Percentiles rank a stretch among this genome's conserved stretches.
These are phyloP conservation scores for Oreotrochilus melanogaster DNA, from an alignment of 2,113 vertebrate species.

Conservation along the genomic window DNA sequence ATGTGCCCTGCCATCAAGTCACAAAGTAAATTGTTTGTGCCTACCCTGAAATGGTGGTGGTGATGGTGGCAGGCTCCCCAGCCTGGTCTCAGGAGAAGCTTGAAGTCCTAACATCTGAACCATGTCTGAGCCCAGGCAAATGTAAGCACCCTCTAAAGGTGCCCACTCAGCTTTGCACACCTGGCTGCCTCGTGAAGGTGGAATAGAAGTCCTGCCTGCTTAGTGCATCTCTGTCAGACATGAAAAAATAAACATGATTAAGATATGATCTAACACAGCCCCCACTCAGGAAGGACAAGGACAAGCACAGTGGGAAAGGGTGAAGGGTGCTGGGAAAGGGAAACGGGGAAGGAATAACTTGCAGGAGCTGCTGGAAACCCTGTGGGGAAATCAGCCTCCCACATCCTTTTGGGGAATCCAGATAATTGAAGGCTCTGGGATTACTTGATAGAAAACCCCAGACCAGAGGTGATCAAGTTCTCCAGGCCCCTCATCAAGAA, in stretches of 20 bases:
- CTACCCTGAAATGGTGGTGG: background rate
- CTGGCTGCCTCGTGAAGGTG: accelerated
- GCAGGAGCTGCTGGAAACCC: background rate
- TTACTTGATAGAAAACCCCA: background rate
- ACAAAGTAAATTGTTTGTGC: background rate
- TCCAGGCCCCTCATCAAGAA: background rate
- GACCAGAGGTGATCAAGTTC: background rate
- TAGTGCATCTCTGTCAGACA: background rate
- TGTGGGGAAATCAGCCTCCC: background rate
- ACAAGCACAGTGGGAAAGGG: background rate
- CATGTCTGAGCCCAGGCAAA: background rate
- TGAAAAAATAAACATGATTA: background rate
- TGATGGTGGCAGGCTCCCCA: background rate
- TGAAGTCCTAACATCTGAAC: background rate
- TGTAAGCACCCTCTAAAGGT: accelerated
- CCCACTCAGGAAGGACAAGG: accelerated
- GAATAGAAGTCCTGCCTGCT: accelerated
- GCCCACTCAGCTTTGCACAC: accelerated
- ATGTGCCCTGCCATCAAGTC: background rate
- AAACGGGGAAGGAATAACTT: background rate
- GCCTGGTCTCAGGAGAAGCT: background rate
- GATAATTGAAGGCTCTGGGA: conserved; percentile 29
- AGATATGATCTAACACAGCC: accelerated
- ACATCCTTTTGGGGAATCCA: background rate
- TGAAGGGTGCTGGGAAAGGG: background rate